Base-by-base conservation (phyloP, 2,888 invertebrate genomes). In the Nysson spinosus region DNA sequence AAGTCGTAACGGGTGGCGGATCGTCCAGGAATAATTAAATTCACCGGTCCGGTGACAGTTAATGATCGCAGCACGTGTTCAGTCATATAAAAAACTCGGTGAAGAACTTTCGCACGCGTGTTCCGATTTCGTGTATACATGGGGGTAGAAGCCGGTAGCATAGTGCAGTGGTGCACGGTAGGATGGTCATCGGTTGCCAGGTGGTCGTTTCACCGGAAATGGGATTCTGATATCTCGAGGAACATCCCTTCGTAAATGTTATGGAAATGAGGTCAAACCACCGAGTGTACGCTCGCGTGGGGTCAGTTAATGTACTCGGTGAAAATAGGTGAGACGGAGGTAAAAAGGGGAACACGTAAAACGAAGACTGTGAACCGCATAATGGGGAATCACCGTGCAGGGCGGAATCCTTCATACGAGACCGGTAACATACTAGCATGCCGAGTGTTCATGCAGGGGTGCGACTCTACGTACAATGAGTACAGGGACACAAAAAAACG, bases 231-330 rank as follows among this genome's bases (percentile, higher is more conserved):
- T 81, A 77, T 80, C 75, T 71, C 75, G 69, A 60, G 61, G 58
- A 11, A 35, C 50, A 34, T 68, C 74, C 72, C 69, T 70, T 51
- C 28, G 51, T 60, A 64, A 72, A 69, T 69, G 62, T 49, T 78
- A 82, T 83, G 80, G 78, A 82, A 84, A 84, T 79, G 70, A 80
- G 83, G 74, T 78, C 67, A 78, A 80, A 78, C 69, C 75, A 68
- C 69, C 69, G 67, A 49, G 72, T 56, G 46, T 54, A 58, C 58
- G 47, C 57, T 44, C 63, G 47, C 44, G 57, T 66, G 67, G 75
- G 69, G 61, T 61, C 66, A 46, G 44, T 57, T 57, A 47, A 69
- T 66, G 44, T 66, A 67, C 32, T 24, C 35, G 54, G 43, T 9
- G 49, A 14, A 40, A 60, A 46, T 42, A 42, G 51, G 30, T 11